These are phyloP conservation scores for Nothobranchius kuhntae DNA, from an alignment of 2,113 vertebrate genomes.

Conservation along the genomic window DNA sequence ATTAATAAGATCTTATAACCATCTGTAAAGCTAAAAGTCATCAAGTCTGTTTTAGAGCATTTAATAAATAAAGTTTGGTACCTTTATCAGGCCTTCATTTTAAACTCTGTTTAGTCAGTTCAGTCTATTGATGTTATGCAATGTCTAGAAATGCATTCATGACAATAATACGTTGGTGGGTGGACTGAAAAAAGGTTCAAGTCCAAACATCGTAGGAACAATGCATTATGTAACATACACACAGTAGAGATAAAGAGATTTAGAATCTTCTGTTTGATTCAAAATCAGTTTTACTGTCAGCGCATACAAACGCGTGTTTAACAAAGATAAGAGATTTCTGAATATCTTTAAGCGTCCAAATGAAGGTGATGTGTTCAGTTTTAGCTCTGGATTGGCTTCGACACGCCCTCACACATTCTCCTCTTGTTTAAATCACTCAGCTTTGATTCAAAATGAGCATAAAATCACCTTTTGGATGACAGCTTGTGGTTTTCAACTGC, in stretches of 20 bases:
- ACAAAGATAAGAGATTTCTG: neutral
- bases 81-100: conserved; percentile 19
- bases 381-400: too few relatives aligned
- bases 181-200: conserved; percentile 55
- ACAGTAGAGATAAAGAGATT: conserved; percentile 23
- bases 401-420: too few relatives aligned
- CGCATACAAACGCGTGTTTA: neutral
- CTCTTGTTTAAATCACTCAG: too few relatives aligned
- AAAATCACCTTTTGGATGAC: too few relatives aligned
- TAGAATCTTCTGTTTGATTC: conserved; percentile 17
- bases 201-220: conserved; percentile 48
- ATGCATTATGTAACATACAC: conserved; percentile 55
- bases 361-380: too few relatives aligned
- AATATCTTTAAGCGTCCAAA: neutral
- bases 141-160: conserved; percentile 68
- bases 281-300: conserved; percentile 1
- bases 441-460: too few relatives aligned
- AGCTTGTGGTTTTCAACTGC: too few relatives aligned
- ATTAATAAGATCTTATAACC: conserved; percentile 17
- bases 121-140: conserved; percentile 62
- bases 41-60: neutral
- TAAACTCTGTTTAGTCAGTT: conserved; percentile 29
- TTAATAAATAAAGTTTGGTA: neutral
- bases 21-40: neutral
- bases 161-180: conserved; percentile 70